phyloP scores from a whole-genome alignment of 2,888 invertebrate genomes.

The Drosophila greeni region DNA sequence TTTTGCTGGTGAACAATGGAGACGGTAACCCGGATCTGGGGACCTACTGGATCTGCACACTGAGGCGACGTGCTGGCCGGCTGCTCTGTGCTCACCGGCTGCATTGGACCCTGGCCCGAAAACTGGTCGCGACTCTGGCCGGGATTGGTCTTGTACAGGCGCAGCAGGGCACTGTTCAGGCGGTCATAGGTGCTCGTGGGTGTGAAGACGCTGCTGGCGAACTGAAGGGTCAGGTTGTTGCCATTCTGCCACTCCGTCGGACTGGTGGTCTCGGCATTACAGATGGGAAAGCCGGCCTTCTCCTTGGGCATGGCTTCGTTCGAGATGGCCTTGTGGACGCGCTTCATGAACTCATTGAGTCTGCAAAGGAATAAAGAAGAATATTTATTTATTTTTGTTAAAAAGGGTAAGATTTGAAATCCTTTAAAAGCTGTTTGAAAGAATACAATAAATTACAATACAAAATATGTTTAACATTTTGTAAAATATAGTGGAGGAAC shows the following conservation, averaged over 20 bases:
- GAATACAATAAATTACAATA: no score
- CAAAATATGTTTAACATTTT: neutral
- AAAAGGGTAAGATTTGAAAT: no score
- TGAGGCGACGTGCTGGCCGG: conserved; percentile 9
- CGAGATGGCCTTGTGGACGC: conserved; percentile 69
- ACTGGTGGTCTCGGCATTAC: conserved; percentile 74
- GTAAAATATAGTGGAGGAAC: neutral
- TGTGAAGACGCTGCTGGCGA: conserved; percentile 76
- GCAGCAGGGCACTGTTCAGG: conserved; percentile 74
- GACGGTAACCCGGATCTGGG: conserved; percentile 77
- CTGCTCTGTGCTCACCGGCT: conserved; percentile 23
- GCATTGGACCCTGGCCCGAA: conserved; percentile 3
- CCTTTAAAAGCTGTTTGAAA: no score
- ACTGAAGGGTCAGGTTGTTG: conserved; percentile 75
- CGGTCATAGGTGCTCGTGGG: conserved; percentile 59
- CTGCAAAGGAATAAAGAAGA: conserved; percentile 55
- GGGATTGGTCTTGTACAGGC: conserved; percentile 76
- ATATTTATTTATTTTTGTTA: neutral
- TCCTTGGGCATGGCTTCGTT: conserved; percentile 63
- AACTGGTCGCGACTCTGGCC: conserved; percentile 19
- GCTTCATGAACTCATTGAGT: conserved; percentile 72
- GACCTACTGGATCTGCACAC: conserved; percentile 63
- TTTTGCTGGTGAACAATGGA: conserved; percentile 76
- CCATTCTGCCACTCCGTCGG: conserved; percentile 74
- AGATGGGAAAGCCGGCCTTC: conserved; percentile 78